A percentile compares a stretch with the other conserved stretches of the same genome.
Conservation (phyloP, 2,113 vertebrate genomes). For the Neodon shergylaensis region DNA sequence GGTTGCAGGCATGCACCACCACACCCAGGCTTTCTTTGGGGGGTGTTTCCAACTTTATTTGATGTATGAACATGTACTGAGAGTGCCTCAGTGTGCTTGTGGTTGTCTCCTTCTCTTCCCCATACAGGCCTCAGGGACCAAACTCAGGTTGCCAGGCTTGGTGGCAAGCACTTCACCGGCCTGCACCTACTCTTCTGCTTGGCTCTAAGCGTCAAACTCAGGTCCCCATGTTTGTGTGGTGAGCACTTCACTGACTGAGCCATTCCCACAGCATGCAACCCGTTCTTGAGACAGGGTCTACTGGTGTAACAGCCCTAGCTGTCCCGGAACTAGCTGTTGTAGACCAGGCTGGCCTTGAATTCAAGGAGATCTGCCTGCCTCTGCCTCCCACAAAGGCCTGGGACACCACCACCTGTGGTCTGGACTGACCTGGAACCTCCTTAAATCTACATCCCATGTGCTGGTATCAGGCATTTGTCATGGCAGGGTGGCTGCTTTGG, state of each 20-base stretch:
- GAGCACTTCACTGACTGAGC: background rate
- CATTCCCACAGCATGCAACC: background rate
- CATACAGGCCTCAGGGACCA: background rate
- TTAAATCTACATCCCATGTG: background rate
- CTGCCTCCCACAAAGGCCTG: too few relatives aligned
- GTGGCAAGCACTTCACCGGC: background rate
- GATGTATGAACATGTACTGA: background rate
- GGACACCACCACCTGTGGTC: background rate
- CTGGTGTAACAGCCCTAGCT: too few relatives aligned
- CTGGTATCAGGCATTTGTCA: background rate
- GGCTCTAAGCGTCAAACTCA: background rate
- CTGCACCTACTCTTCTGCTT: background rate
- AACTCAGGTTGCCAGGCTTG: background rate
- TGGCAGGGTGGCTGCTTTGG: background rate
- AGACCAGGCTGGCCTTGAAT: too few relatives aligned
- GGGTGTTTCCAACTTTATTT: background rate
- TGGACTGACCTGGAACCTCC: background rate
- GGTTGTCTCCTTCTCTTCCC: background rate
- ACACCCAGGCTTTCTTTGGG: background rate
- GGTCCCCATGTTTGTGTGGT: background rate
- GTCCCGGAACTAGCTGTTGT: too few relatives aligned
- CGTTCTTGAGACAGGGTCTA: background rate
- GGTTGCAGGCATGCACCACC: background rate
- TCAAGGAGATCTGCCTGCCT: too few relatives aligned
- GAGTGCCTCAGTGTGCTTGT: background rate